Evolutionary conservation across 2,797 vertebrate genomes (phyloP), one percentile per base, ranked within the genome.

Genomic region (Pangasius djambal): DNA sequence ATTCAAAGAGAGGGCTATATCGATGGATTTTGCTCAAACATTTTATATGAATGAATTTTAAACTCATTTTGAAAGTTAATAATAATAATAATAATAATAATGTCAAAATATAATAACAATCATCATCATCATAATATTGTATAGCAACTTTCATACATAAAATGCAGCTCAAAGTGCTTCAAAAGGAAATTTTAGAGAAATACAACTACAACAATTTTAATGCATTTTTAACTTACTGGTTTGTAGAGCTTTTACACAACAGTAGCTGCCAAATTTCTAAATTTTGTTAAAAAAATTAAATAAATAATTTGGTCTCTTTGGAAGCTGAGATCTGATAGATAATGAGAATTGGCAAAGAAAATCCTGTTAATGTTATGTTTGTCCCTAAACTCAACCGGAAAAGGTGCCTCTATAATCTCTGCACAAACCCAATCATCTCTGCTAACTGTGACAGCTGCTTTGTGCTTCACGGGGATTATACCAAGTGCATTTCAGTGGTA

Each of bases 401-500:
- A 70, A 15, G 10, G 4, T 37, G 10, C 12, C 52, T 65, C n/a
- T 44, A 86, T 70, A 78, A 57, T 48, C 15, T 37, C n/a, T 52
- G 4, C 22, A 81, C 69, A 61, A 67, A 85, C 20, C 37, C 63
- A 81, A 59, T 44, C 13, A 82, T 57, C 86, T 59, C 81, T 84
- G 83, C 79, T 72, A 63, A 31, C 6, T 74, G n/a, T 34, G 69
- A 52, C 55, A 63, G 74, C 61, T 85, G 85, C 44, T 87, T 87
- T 70, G 48, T 52, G 37, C 55, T 83, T 37, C 55, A 86, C 59
- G 2, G 65, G 74, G 86, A 87, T 89, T 89, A 90, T 44, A 55
- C 5, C 44, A 48, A 82, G 44, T 6, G 31, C 65, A 67, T 85
- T 87, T 77, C 55, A 61, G 28, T 69, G n/a, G 63, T 44, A 86